These are phyloP conservation scores for Chaenocephalus aceratus DNA, from an alignment of 2,113 vertebrate genomes.

Conservation along the genomic window DNA sequence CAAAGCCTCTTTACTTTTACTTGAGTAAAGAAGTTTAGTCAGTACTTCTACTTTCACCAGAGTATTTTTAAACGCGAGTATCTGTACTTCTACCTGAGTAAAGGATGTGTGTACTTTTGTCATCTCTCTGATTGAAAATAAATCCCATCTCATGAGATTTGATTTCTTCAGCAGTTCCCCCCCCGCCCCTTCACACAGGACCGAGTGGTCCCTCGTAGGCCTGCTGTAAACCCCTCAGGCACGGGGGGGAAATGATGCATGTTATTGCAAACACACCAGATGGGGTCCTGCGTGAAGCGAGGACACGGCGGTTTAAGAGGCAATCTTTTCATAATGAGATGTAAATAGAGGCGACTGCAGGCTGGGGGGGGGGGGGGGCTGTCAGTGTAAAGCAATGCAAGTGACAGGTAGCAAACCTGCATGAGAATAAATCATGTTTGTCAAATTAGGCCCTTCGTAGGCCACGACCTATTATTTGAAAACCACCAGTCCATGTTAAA, in stretches of 20 bases:
- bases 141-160: too few species aligned
- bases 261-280: slow-evolving; percentile 80
- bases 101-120: too few species aligned
- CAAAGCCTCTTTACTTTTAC: too few species aligned
- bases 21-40: too few species aligned
- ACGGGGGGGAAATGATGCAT: slow-evolving; percentile 72
- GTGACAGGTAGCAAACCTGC: slow-evolving; percentile 78
- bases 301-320: slow-evolving; percentile 36
- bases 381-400: slow-evolving; percentile 35
- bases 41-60: too few species aligned
- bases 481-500: not conserved
- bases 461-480: slow-evolving; percentile 1
- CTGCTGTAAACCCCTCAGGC: slow-evolving; percentile 57
- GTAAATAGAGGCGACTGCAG: slow-evolving; percentile 66
- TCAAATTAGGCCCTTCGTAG: slow-evolving; percentile 33
- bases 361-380: not conserved
- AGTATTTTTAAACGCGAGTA: too few species aligned
- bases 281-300: slow-evolving; percentile 64
- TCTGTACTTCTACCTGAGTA: too few species aligned
- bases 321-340: slow-evolving; percentile 66
- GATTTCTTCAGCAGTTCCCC: too few species aligned
- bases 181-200: slow-evolving; percentile 43
- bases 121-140: too few species aligned
- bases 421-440: slow-evolving; percentile 46
- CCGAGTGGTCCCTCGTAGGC: slow-evolving; percentile 49